phyloP scores from a whole-genome alignment of 2,888 invertebrate species.

The Cheiracanthium punctorium region DNA sequence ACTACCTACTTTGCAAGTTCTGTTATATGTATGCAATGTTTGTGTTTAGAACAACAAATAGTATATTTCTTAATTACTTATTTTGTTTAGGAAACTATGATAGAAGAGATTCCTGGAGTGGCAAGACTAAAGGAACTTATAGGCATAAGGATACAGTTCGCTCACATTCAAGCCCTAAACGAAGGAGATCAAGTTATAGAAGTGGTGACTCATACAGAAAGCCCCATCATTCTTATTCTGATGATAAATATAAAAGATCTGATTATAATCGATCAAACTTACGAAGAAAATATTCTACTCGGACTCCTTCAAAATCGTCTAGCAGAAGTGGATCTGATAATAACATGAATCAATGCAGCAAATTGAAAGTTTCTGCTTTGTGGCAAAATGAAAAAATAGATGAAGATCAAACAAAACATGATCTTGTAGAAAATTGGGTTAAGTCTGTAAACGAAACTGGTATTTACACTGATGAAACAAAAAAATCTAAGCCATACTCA shows the following conservation, averaged over 20 bases:
- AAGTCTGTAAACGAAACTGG: conserved; percentile 19
- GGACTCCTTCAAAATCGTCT: neutral
- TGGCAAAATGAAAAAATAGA: conserved; percentile 5
- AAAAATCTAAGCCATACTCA: neutral
- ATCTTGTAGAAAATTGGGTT: conserved; percentile 41
- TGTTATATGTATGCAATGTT: no score
- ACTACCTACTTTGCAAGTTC: no score
- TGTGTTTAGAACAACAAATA: no score
- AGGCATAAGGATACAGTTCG: neutral
- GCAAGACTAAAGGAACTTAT: neutral
- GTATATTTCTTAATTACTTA: no score
- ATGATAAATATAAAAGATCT: neutral
- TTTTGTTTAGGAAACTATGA: neutral
- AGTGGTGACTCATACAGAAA: neutral
- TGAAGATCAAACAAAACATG: conserved; percentile 29
- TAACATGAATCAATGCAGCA: neutral
- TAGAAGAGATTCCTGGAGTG: neutral
- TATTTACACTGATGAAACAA: neutral
- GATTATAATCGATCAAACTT: neutral
- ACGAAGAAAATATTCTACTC: neutral
- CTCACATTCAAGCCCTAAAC: neutral
- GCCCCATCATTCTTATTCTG: conserved; percentile 3
- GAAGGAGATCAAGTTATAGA: neutral
- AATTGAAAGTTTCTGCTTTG: neutral
- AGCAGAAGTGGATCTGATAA: neutral